Evolutionary conservation across 2,888 invertebrate species (phyloP), one percentile per base, ranked within the genome.

Genomic region (Hylaea fasciaria): DNA sequence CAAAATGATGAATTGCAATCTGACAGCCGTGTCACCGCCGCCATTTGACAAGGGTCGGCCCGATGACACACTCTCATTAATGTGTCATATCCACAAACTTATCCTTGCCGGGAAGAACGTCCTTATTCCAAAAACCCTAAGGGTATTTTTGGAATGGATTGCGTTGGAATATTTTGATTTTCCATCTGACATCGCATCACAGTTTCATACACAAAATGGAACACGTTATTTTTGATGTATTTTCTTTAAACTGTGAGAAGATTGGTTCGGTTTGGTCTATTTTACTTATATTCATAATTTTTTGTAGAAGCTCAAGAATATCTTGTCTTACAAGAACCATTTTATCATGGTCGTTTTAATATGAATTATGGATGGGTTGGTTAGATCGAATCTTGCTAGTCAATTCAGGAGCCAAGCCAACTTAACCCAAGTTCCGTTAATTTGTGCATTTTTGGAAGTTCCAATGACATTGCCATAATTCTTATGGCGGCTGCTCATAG

Each of bases 61-160:
- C 54, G 61, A 64, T 41, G 63, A 65, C 57, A 55, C 52, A 32
- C 50, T 43, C 57, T 68, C 58, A 68, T 68, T 67, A 67, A 63
- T 47, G 45, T 49, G 52, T 58, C 46, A 46, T 57, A 60, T 47
- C 47, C 13, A 50, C 64, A 51, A 60, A 37, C 39, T 32, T 45
- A 49, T 8, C 35, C 5, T 0, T 57, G 10, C 29, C 1, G 10
- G 5, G 17, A 4, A 16, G 0, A 14, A 11, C 22, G 29, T 35
- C 55, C 47, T 10, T 45, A 55, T 48, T 9, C 2, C 9, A 9
- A 35, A 14, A 7, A 4, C 0, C 2, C 0, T 57, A 65, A n/a
- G 17, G 52, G 12, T 48, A 9, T 17, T 53, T 53, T 53, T 52
- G 0, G 7, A 44, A 14, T 41, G 14, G 10, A 11, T 13, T 0